Base-by-base conservation (phyloP, 2,888 invertebrate species). In the Agrochola lychnidis region DNA sequence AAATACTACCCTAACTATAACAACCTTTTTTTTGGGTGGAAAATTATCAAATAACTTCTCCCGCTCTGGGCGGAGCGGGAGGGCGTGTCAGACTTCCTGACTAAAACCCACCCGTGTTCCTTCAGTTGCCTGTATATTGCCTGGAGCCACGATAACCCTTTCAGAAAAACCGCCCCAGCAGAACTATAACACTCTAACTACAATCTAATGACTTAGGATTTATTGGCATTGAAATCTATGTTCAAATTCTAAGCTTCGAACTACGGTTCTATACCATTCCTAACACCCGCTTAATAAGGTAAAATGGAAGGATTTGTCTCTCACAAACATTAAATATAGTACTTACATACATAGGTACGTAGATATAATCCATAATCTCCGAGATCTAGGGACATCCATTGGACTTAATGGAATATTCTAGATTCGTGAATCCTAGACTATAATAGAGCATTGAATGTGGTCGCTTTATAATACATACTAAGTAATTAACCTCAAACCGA, bases 341-440 rank as follows among this genome's bases (percentile, higher is more conserved):
- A 59, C 36, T 36, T 36, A 36, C 19, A 62, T 25, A 40, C 16
- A n/a, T 6, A 56, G n/a, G 5, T 22, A 25, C 36, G 25, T 16
- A 48, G 48, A 30, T 30, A 30, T 67, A 48, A 56, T 57, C 45
- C 48, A 36, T 48, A 40, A 62, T 62, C 62, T 7, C 62, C 6
- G 12, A 68, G 16, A 42, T n/a, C 22, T 25, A 6, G 53, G 36
- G 7, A 56, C 63, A 57, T 48, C 10, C 51, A 68, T 42, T 62
- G 68, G 36, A 40, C 51, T 40, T 73, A 5, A 25, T 67, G 16
- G 42, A 56, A 51, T 73, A 67, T 73, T 73, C 57, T 59, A 51
- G 19, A 68, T 61, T 61, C 12, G 3, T 6, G 45, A 48, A 10
- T 57, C 7, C 7, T 25, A 19, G 48, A 66, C 48, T 57, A 53